Evolutionary conservation across 2,113 vertebrate genomes (phyloP), one percentile per base, ranked within the genome.

Genomic region (Gorsachius goisagi): DNA sequence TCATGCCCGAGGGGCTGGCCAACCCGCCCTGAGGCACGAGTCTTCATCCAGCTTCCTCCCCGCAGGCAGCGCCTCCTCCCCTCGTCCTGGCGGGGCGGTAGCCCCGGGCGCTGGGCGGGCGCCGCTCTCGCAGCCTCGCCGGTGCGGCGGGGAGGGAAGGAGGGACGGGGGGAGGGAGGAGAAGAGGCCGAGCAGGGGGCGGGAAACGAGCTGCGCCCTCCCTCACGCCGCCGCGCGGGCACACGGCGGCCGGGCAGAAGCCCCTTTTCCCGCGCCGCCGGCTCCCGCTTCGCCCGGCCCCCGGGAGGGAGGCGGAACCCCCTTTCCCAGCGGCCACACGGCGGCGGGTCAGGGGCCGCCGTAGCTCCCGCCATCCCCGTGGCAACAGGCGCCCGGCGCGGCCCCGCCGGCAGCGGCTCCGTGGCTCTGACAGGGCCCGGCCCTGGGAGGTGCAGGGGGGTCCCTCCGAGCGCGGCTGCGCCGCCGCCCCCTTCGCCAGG

Each of bases 221-320:
- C 2, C 19, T 18, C n/a, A 9, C 50, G 28, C 37, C 9, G 17
- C 72, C 9, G 26, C 26, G 32, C 8, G 37, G 32, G 7, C 22
- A 0, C 3, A 2, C 47, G 6, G 35, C 16, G 2, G 5, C 16
- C 2, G 15, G 8, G 9, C 4, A 4, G 9, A 9, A 26, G 23
- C 16, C 0, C 11, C 2, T 2, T 2, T 63, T 1, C 4, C 1
- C 3, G 18, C 4, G 12, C 30, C 11, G 26, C 11, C 14, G 23
- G 5, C 33, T 23, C 9, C 15, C 8, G 8, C 22, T 21, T 23
- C 11, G 33, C 21, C 12, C 16, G 19, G 20, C 37, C 32, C 32
- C 23, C 80, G 14, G 3, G 28, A 18, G 44, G 28, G 18, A 39
- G n/a, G 39, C 49, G 11, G 32, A 13, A 35, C 28, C 15, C 53